Conservation (phyloP, 1,140 invertebrate genomes). For the Daktulosphaira vitifoliae region DNA sequence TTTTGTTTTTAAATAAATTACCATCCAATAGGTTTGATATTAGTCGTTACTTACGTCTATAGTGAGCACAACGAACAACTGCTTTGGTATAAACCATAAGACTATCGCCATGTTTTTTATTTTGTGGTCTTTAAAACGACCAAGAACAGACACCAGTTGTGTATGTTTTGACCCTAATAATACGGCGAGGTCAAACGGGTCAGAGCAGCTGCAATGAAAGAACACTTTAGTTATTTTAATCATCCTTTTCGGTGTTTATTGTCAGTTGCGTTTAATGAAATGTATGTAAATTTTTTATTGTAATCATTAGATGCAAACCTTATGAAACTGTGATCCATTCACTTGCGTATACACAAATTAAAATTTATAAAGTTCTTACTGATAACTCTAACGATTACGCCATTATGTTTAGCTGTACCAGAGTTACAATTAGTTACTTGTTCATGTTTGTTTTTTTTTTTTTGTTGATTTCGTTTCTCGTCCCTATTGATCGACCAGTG, state of each 20-base stretch:
- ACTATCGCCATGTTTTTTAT: conserved; percentile 35
- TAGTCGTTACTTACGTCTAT: conserved; percentile 6
- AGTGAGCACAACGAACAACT: neutral
- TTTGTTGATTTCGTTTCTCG: too few species aligned
- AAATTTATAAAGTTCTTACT: too few species aligned
- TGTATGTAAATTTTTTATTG: neutral
- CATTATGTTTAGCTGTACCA: too few species aligned
- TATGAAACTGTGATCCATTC: too few species aligned
- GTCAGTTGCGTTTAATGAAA: conserved; percentile 17
- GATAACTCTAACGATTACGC: too few species aligned
- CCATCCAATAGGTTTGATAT: neutral
- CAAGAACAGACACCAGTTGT: conserved; percentile 15
- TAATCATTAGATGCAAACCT: too few species aligned
- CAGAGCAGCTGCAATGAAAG: conserved; percentile 28
- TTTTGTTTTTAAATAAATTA: too few species aligned
- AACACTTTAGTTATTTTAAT: conserved; percentile 21
- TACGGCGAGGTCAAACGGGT: conserved; percentile 27
- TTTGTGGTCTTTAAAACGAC: conserved; percentile 17
- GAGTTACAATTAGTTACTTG: too few species aligned
- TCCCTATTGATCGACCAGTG: too few species aligned
- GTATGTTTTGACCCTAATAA: conserved; percentile 27
- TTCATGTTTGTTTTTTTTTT: too few species aligned
- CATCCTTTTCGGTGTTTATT: neutral
- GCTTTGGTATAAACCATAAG: conserved; percentile 9
- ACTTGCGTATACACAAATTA: too few species aligned